Percentiles rank a stretch among this genome's conserved stretches.
phyloP scores from a whole-genome alignment of 2,888 invertebrate species.

The Seladonia tumulorum region DNA sequence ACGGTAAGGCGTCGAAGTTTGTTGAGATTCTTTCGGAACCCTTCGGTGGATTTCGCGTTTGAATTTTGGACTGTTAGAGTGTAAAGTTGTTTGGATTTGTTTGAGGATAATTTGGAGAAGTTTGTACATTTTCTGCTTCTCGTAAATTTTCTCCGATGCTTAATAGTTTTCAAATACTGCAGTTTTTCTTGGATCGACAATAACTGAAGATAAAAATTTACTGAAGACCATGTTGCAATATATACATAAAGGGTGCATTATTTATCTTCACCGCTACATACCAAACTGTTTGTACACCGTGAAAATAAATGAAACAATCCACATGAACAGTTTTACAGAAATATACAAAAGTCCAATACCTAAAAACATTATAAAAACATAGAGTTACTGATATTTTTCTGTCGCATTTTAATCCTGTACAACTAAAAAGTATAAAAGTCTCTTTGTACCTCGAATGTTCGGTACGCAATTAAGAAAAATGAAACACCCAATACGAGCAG shows the following conservation, averaged over 20 bases:
- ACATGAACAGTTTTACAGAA: not conserved
- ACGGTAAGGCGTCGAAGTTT: not conserved
- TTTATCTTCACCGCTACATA: no score
- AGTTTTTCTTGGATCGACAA: no score
- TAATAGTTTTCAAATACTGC: no score
- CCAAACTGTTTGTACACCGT: not conserved
- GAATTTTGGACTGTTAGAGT: not conserved
- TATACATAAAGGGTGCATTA: no score
- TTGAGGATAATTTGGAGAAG: not conserved
- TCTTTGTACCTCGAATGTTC: not conserved
- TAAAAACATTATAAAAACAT: not conserved
- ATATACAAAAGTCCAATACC: not conserved
- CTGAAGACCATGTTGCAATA: no score
- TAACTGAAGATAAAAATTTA: no score
- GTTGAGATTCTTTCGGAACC: not conserved
- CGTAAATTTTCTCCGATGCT: no score
- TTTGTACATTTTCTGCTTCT: not conserved
- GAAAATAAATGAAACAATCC: not conserved
- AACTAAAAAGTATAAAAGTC: not conserved
- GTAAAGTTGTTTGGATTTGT: not conserved
- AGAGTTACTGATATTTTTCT: not conserved
- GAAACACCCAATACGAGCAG: not conserved
- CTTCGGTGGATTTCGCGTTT: not conserved
- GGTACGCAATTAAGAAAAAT: not conserved
- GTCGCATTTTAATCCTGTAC: not conserved